Conservation (phyloP, 1,140 invertebrate species). For the Eueides isabella region DNA sequence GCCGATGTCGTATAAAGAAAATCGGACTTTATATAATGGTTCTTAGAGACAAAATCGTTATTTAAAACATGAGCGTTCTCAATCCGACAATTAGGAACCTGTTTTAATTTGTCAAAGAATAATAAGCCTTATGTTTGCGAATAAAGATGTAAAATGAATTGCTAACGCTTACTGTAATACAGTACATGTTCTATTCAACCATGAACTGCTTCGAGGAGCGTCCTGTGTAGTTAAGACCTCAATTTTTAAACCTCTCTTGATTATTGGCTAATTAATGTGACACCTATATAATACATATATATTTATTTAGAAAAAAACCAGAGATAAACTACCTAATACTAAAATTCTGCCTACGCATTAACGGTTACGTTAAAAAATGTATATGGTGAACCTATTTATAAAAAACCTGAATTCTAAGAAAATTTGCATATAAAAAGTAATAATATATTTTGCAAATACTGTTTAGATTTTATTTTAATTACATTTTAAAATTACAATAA, state of each 20-base stretch:
- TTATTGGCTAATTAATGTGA: slow-evolving; percentile 79
- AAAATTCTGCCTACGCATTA: too few relatives aligned
- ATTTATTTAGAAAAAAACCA: neutral
- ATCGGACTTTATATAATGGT: slow-evolving; percentile 59
- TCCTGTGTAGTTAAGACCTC: slow-evolving; percentile 78
- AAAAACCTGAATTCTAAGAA: too few relatives aligned
- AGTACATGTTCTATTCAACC: slow-evolving; percentile 79
- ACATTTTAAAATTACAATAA: too few relatives aligned
- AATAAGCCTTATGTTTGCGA: slow-evolving; percentile 54
- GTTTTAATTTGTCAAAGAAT: slow-evolving; percentile 53
- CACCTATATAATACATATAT: slow-evolving; percentile 62
- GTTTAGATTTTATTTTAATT: too few relatives aligned
- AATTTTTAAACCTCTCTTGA: slow-evolving; percentile 80
- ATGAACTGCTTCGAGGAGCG: slow-evolving; percentile 80
- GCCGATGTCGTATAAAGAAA: slow-evolving; percentile 54
- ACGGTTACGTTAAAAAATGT: too few relatives aligned
- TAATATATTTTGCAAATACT: too few relatives aligned
- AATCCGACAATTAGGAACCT: slow-evolving; percentile 77
- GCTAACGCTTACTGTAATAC: slow-evolving; percentile 53
- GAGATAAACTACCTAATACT: too few relatives aligned
- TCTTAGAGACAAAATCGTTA: slow-evolving; percentile 65
- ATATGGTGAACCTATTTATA: too few relatives aligned
- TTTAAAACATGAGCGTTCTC: slow-evolving; percentile 58
- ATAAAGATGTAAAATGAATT: slow-evolving; percentile 52
- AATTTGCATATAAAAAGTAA: too few relatives aligned